Evolutionary conservation across 2,113 vertebrate species (phyloP).

Genomic region (Epinephelus moara): DNA sequence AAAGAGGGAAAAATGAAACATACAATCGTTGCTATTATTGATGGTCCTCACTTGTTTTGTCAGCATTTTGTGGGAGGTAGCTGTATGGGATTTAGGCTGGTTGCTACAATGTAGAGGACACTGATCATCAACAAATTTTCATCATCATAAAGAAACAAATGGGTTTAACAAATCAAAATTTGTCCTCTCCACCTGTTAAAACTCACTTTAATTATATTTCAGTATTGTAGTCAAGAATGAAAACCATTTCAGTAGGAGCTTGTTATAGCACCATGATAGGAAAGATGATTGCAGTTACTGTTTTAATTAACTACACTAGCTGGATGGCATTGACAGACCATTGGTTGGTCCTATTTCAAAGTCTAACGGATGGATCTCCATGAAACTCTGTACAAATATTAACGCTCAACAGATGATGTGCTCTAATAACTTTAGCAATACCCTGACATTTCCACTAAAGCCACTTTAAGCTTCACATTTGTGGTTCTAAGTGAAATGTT

Average conservation of each 20-base stretch:
- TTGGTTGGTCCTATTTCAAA: too few relatives aligned
- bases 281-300: not conserved
- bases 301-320: not conserved
- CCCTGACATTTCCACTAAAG: not conserved
- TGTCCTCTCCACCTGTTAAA: constrained; percentile 8
- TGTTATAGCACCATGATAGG: not conserved
- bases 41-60: constrained; percentile 57
- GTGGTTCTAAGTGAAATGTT: not conserved
- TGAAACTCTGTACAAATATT: not conserved
- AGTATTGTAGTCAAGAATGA: not conserved
- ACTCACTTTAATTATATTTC: constrained; percentile 2
- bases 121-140: not conserved
- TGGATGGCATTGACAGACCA: not conserved
- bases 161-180: constrained; percentile 13
- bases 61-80: constrained; percentile 55
- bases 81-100: constrained; percentile 9
- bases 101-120: constrained; percentile 17
- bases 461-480: not conserved
- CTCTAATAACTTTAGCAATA: not conserved
- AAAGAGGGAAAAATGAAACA: constrained; percentile 36
- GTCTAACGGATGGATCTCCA: too few relatives aligned
- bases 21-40: constrained; percentile 59
- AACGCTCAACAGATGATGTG: not conserved
- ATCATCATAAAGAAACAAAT: constrained; percentile 33
- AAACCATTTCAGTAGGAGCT: not conserved